Base-by-base conservation (phyloP, 2,888 invertebrate species). In the Synanthedon tipuliformis region DNA sequence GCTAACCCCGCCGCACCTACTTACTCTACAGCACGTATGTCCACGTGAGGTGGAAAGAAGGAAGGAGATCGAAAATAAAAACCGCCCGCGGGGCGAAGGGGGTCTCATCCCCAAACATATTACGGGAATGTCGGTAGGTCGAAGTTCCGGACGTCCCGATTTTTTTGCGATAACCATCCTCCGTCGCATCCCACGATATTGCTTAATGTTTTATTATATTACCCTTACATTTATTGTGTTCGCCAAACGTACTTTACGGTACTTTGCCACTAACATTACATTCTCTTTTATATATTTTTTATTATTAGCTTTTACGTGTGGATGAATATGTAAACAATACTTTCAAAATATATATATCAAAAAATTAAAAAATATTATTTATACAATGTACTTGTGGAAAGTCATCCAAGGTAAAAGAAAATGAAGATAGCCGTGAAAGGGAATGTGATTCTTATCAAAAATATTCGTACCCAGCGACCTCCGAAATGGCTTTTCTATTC, bases 401-500 rank as follows among this genome's bases (percentile, higher is more conserved):
- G 34, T 34, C 8, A 34, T 34, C 2, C 2, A 1, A 60, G 68
- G 66, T 70, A 78, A 78, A 75, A 79, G 77, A 76, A 76, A 79
- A 77, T 73, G 74, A 79, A 79, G 74, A 78, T 76, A 78, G 71
- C 78, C 77, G 75, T 76, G 75, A 78, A 79, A 78, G 68, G 69
- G 71, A 74, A 75, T 69, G 66, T 65, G 71, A 71, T 69, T 64
- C 71, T 70, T 74, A 78, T 78, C 79, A 78, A 78, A 16, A 45
- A 76, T 75, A 78, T 78, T 74, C 80, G 74, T 70, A 75, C 72
- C 66, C 64, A 67, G 68, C 66, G 61, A 68, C 77, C 73, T 71
- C 74, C 71, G 77, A 81, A 85, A 87, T 87, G 81, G 83, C 76
- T 86, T 87, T 86, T 82, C 86, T 85, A 87, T 87, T 87, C 85